These are phyloP conservation scores for Micoletzkya japonica DNA, from an alignment of 2,888 invertebrate genomes.

Conservation along the genomic window DNA sequence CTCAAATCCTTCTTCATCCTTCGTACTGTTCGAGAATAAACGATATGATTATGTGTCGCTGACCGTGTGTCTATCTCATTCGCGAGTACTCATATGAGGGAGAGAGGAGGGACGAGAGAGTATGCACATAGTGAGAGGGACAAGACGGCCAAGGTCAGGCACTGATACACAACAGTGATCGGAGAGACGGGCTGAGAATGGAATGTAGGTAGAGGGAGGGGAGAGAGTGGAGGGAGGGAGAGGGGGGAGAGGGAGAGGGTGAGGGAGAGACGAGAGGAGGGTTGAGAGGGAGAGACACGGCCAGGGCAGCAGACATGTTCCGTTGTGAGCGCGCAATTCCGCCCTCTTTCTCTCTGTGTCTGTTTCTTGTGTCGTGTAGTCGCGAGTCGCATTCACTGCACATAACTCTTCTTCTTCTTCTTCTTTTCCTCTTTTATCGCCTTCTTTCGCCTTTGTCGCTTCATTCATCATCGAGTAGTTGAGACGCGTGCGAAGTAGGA, in stretches of 20 bases:
- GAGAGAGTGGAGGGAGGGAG: neutral
- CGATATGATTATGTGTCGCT: too few species aligned
- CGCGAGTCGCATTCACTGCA: neutral
- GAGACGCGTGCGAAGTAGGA: too few species aligned
- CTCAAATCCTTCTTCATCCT: too few species aligned
- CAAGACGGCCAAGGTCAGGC: neutral
- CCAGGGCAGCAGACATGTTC: neutral
- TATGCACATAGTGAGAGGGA: neutral
- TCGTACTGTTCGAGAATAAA: too few species aligned
- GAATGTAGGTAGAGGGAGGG: slow-evolving; percentile 2
- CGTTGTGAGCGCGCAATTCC: neutral
- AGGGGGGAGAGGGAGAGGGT: slow-evolving; percentile 8
- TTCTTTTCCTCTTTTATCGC: neutral
- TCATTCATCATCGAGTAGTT: neutral
- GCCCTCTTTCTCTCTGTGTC: neutral
- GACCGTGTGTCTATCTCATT: too few species aligned
- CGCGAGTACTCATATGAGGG: neutral
- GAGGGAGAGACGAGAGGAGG: slow-evolving; percentile 15
- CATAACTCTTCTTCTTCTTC: neutral
- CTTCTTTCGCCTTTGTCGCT: neutral
- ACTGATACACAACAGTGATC: slow-evolving; percentile 2
- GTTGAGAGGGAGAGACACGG: slow-evolving; percentile 3
- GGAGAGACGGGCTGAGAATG: slow-evolving; percentile 12
- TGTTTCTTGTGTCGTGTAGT: neutral
- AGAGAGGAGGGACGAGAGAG: slow-evolving; percentile 1